Percentiles rank a stretch among this genome's conserved stretches.
Evolutionary conservation across 2,888 invertebrate genomes (phyloP).

Genomic region (Latrodectus hesperus): DNA sequence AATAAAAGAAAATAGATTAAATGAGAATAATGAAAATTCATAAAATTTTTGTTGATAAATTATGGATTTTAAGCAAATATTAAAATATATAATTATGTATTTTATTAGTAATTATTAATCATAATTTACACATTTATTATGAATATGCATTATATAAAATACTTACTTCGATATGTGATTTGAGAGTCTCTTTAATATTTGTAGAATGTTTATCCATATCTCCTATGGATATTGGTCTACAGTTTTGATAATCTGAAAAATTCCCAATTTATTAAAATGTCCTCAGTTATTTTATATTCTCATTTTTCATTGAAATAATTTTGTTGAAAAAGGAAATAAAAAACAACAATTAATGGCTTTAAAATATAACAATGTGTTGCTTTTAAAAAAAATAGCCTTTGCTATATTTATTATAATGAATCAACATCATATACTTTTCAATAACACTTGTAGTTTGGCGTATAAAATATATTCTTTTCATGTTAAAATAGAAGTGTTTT

Average conservation of each 20-base stretch:
- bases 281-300: not conserved
- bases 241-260: not conserved
- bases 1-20: no score
- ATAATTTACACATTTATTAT: not conserved
- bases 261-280: not conserved
- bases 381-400: not conserved
- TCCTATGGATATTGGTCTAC: not conserved
- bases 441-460: no score
- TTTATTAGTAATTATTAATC: not conserved
- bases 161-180: not conserved
- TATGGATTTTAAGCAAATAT: no score
- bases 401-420: no score
- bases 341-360: not conserved
- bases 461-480: no score
- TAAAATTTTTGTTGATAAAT: no score
- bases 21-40: no score
- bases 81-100: no score
- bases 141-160: not conserved
- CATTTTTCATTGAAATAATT: not conserved
- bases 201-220: not conserved
- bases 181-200: not conserved
- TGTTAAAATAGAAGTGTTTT: no score
- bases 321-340: not conserved
- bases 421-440: no score
- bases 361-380: not conserved